phyloP scores from a whole-genome alignment of 2,888 invertebrate genomes.

The Trissonchulus sp. region DNA sequence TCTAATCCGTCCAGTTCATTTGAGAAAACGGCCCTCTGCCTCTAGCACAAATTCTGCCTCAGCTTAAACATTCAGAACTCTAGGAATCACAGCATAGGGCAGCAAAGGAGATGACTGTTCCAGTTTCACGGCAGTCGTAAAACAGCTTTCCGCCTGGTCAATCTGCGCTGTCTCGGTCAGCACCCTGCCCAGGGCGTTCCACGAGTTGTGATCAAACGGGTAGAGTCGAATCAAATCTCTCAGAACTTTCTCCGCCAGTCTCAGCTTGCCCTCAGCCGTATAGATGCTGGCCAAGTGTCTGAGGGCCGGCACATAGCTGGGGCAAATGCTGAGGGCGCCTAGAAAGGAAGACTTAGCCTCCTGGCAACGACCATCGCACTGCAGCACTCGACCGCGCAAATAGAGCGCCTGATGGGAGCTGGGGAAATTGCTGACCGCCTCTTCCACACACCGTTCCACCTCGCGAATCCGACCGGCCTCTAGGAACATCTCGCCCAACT shows the following conservation, averaged over 20 bases:
- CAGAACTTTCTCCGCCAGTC: conserved; percentile 84
- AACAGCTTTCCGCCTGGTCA: conserved; percentile 79
- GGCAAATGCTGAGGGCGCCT: conserved; percentile 87
- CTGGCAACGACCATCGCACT: neutral
- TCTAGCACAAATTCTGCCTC: too few species aligned
- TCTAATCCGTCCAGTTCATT: too few species aligned
- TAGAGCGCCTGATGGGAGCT: conserved; percentile 74
- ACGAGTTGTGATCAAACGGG: conserved; percentile 80
- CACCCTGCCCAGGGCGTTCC: conserved; percentile 60
- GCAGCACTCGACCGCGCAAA: conserved; percentile 39
- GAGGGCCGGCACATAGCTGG: conserved; percentile 82
- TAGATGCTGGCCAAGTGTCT: conserved; percentile 77
- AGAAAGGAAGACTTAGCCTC: conserved; percentile 66
- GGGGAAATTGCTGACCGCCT: conserved; percentile 81
- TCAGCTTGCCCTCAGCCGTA: conserved; percentile 79
- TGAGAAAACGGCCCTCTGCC: too few species aligned
- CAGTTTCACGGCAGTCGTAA: conserved; percentile 78
- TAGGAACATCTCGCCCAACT: conserved; percentile 75
- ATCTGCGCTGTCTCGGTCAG: conserved; percentile 35
- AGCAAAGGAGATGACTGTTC: conserved; percentile 78
- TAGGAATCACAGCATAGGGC: conserved; percentile 73
- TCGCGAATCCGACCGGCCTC: conserved; percentile 46
- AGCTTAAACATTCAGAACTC: too few species aligned
- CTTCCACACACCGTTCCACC: conserved; percentile 73
- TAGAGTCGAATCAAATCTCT: conserved; percentile 58